Base-by-base conservation (phyloP, 2,797 vertebrate genomes). In the Sebastolobus alascanus region DNA sequence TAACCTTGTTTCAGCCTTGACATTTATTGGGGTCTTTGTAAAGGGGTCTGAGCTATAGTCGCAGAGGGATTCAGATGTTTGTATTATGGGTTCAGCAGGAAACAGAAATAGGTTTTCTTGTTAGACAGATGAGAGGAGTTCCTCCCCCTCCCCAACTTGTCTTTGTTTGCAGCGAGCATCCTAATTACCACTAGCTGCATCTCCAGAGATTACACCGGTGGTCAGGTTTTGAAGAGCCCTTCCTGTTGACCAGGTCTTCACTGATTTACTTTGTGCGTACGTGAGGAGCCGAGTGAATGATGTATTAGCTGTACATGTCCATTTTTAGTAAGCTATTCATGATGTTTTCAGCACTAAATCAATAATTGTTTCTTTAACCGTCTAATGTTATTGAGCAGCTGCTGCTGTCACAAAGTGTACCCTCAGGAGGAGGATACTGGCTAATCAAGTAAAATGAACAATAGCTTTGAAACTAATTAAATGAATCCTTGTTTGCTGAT, bases 211-310 rank as follows among this genome's bases (percentile, higher is more conserved):
- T 91, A 79, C 55, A 35, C 68, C 4, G 43, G 71, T 16, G 71
- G 64, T 81, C 61, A 46, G 85, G 75, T 75, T 79, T 81, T 84
- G 68, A 82, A 79, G 77, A 78, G 77, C 79, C 59, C 86, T 91
- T 93, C 91, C 93, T 94, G 91, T 93, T 92, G 88, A 87, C 86
- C 50, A 27, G 68, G 56, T 68, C 52, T 67, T 72, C 64, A 71
- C 83, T 84, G 85, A 87, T 88, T 90, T 84, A 73, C 85, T 85
- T 40, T 80, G 78, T 29, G 46, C 46, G 68, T 87, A 52, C 88
- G 89, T 93, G 93, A 90, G 80, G 74, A 82, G 38, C 55, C 11
- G 2, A 70, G 77, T 59, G 74, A 61, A 69, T 6, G 50, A 75
- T 69, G 56, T 31, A 84, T 93, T 88, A 90, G 78, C 58, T 76